Percentiles rank a stretch among this genome's conserved stretches.
These are phyloP conservation scores for Polyommatus icarus DNA, from an alignment of 2,888 invertebrate species.

Conservation along the genomic window DNA sequence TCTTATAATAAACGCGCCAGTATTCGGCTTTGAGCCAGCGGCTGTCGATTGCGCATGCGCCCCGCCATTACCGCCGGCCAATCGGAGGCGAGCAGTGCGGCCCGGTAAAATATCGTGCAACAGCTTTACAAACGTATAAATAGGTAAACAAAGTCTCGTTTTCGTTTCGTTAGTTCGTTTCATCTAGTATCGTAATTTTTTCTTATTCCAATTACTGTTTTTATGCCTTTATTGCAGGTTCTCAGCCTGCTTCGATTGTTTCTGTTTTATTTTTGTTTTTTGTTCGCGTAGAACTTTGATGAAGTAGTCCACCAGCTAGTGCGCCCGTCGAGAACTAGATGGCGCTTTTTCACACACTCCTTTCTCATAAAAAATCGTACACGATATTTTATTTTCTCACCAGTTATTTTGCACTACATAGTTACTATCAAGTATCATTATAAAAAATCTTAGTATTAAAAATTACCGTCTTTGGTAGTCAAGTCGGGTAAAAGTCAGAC, in stretches of 20 bases:
- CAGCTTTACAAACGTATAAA: conserved; percentile 42
- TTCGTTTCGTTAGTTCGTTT: conserved; percentile 6
- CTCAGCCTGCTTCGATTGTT: neutral
- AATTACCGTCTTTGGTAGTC: no score
- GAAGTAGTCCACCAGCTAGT: conserved; percentile 53
- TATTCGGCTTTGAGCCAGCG: conserved; percentile 73
- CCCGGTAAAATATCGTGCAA: conserved; percentile 52
- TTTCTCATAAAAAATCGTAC: conserved; percentile 1
- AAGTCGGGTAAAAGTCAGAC: no score
- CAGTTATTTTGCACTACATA: neutral
- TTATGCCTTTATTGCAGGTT: neutral
- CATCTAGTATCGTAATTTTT: neutral
- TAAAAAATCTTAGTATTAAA: no score
- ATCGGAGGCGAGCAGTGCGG: conserved; percentile 64
- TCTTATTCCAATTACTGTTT: neutral
- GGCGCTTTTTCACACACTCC: conserved; percentile 55
- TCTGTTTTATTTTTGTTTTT: conserved; percentile 14
- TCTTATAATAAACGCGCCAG: conserved; percentile 77
- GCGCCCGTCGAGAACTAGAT: conserved; percentile 61
- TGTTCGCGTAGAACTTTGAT: conserved; percentile 14
- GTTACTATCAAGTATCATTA: no score
- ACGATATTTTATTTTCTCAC: neutral
- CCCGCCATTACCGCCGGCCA: conserved; percentile 68
- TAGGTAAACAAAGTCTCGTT: conserved; percentile 23
- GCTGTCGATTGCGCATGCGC: conserved; percentile 74